phyloP scores from a whole-genome alignment of 2,888 invertebrate genomes.

The Penaeus monodon region DNA sequence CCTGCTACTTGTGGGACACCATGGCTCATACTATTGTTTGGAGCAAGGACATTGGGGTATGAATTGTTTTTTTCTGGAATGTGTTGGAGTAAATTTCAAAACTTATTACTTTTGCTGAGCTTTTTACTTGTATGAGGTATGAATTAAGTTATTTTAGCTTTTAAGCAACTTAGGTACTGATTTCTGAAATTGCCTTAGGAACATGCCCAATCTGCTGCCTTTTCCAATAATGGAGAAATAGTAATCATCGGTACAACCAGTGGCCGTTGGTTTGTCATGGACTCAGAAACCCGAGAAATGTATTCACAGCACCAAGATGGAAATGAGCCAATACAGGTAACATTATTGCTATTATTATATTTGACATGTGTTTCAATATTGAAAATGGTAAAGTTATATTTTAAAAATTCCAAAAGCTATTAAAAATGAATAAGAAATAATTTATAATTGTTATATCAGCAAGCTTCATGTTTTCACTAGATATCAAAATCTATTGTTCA shows the following conservation, averaged over 20 bases:
- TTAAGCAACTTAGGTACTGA: neutral
- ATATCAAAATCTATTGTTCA: neutral
- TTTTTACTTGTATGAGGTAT: neutral
- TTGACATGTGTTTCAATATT: neutral
- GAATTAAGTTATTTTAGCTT: neutral
- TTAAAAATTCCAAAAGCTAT: no score
- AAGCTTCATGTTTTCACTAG: no score
- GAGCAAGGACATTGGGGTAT: constrained; percentile 86
- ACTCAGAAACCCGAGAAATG: constrained; percentile 82
- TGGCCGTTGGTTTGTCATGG: constrained; percentile 87
- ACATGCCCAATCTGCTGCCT: constrained; percentile 82
- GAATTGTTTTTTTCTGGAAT: neutral
- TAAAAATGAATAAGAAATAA: no score
- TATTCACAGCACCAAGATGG: constrained; percentile 81
- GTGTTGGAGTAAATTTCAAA: neutral
- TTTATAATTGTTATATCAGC: no score
- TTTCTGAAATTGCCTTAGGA: constrained; percentile 74
- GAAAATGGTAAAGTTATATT: neutral
- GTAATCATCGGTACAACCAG: constrained; percentile 83
- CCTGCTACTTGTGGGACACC: constrained; percentile 89
- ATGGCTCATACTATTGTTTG: constrained; percentile 88
- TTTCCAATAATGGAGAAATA: constrained; percentile 82
- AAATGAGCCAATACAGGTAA: constrained; percentile 76
- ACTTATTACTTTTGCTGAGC: neutral
- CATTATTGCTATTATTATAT: neutral